A percentile compares a stretch with the other conserved stretches of the same genome.
These are phyloP conservation scores for Trimorus sp. DNA, from an alignment of 2,888 invertebrate species.

Conservation along the genomic window DNA sequence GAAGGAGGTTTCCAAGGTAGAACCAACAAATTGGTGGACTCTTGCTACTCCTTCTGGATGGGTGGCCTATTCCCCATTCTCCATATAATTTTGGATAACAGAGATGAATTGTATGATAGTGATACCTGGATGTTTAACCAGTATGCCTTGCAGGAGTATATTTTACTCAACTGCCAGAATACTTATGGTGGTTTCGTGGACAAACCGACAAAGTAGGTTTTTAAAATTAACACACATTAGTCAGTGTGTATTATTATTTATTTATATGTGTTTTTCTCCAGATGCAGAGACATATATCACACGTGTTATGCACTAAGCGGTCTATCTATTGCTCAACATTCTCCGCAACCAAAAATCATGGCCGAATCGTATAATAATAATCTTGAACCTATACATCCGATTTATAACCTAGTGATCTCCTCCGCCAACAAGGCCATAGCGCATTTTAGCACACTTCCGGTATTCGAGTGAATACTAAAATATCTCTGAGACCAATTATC, in stretches of 20 bases:
- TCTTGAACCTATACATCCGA: slow-evolving; percentile 76
- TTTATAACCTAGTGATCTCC: slow-evolving; percentile 76
- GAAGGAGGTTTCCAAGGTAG: no score
- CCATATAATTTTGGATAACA: no score
- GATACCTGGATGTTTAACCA: no score
- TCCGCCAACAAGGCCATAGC: slow-evolving; percentile 74
- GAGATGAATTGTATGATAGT: no score
- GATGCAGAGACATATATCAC: slow-evolving; percentile 95
- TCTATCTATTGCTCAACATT: slow-evolving; percentile 94
- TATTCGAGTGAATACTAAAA: slow-evolving; percentile 70
- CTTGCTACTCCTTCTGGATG: no score
- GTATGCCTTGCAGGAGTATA: no score
- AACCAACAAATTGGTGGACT: no score
- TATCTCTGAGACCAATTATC: no score
- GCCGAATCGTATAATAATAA: slow-evolving; percentile 76
- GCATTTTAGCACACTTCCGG: slow-evolving; percentile 74
- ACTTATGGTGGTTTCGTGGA: no score
- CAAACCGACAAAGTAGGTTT: no score
- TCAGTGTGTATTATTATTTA: slow-evolving; percentile 15
- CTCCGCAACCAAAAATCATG: slow-evolving; percentile 77
- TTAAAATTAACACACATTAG: not conserved
- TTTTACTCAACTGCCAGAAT: no score
- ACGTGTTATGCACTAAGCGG: slow-evolving; percentile 98
- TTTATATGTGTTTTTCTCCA: slow-evolving; percentile 76
- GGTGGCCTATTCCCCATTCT: no score